Percentiles rank a stretch among this genome's conserved stretches.
These are phyloP conservation scores for Oncorhynchus kisutch DNA, from an alignment of 2,113 vertebrate species.

Conservation along the genomic window DNA sequence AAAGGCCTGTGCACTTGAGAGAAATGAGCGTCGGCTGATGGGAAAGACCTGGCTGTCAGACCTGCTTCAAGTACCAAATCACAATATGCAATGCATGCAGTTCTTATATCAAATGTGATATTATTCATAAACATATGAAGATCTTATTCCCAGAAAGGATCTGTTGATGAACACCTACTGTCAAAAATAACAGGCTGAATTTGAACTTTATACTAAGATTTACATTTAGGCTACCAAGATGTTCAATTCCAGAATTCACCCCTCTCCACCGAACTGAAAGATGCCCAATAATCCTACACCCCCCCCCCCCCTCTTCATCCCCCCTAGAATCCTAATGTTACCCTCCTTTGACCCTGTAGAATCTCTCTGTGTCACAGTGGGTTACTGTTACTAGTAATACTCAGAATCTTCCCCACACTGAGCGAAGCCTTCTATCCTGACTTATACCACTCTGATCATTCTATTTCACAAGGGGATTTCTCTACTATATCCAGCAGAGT, in stretches of 20 bases:
- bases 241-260: too few relatives aligned
- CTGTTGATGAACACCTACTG: neutral
- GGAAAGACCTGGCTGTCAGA: neutral
- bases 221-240: neutral
- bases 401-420: neutral
- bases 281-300: slow-evolving; percentile 12
- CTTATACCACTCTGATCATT: neutral
- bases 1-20: neutral
- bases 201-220: neutral
- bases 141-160: neutral
- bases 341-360: neutral
- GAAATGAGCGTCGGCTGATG: neutral
- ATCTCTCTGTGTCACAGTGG: neutral
- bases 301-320: slow-evolving; percentile 28
- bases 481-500: neutral
- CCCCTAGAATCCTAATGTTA: neutral
- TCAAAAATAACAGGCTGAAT: neutral
- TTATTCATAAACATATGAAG: neutral
- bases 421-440: neutral
- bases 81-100: neutral
- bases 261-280: slow-evolving; percentile 75
- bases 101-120: neutral
- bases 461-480: neutral
- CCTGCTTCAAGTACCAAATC: neutral
- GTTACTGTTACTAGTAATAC: neutral